Evolutionary conservation across 1,140 invertebrate genomes (phyloP).

Genomic region (Cotesia chilonis): DNA sequence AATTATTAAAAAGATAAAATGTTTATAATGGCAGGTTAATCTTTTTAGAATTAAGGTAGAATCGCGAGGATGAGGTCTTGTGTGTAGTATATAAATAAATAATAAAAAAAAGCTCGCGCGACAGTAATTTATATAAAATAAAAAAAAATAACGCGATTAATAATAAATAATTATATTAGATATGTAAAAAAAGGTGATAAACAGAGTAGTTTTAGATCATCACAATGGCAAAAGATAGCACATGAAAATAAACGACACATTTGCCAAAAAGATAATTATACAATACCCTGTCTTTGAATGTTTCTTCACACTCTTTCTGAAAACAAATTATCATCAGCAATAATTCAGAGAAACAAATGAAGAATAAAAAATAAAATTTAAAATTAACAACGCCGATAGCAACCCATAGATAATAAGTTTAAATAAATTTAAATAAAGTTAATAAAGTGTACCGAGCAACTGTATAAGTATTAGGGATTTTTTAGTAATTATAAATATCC

Average conservation of each 20-base stretch:
- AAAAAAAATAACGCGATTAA: slow-evolving; percentile 34
- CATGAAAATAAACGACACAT: slow-evolving; percentile 66
- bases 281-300: slow-evolving; percentile 83
- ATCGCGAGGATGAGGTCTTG: no score
- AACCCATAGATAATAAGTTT: no score
- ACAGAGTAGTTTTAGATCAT: slow-evolving; percentile 21
- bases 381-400: no score
- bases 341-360: slow-evolving; percentile 48
- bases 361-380: slow-evolving; percentile 44
- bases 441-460: no score
- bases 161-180: slow-evolving; percentile 53
- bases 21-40: no score
- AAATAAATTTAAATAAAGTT: no score
- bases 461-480: no score
- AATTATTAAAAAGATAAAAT: neutral
- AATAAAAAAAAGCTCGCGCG: neutral
- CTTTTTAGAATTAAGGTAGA: no score
- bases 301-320: slow-evolving; percentile 83
- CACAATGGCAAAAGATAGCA: slow-evolving; percentile 58
- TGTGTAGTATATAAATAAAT: no score
- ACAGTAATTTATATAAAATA: slow-evolving; percentile 2
- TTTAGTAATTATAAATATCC: no score
- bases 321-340: slow-evolving; percentile 67
- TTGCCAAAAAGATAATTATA: slow-evolving; percentile 69
- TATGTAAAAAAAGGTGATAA: slow-evolving; percentile 50